Conservation (phyloP, 1,140 invertebrate species). For the Conus betulinus region DNA sequence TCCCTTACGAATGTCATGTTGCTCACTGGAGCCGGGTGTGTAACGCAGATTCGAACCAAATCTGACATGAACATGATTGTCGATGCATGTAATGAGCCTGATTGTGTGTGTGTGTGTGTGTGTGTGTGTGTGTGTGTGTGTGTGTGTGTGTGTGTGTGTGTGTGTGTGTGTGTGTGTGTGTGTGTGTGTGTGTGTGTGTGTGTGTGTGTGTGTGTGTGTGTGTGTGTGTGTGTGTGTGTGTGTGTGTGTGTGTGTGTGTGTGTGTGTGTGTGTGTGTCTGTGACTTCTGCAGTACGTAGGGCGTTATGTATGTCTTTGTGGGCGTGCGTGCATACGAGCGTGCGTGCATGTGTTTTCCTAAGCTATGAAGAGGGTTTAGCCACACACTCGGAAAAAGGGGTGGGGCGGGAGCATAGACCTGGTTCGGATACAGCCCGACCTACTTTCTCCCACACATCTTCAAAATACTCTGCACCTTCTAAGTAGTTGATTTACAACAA, state of each 20-base stretch:
- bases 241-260: constrained; percentile 14
- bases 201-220: constrained; percentile 3
- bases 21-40: no score
- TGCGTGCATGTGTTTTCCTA: no score
- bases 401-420: no score
- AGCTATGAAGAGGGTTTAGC: no score
- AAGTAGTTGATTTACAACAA: no score
- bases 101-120: background rate
- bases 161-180: background rate
- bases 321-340: background rate
- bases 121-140: constrained; percentile 13
- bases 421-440: no score
- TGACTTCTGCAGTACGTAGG: background rate
- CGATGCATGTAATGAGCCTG: background rate
- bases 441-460: no score
- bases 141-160: background rate
- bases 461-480: no score
- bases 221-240: constrained; percentile 17
- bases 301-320: background rate
- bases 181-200: background rate
- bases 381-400: no score
- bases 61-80: no score
- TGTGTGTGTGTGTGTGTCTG: background rate
- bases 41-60: no score
- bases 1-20: no score